These are phyloP conservation scores for Orthonychiurus folsomi DNA, from an alignment of 2,888 invertebrate genomes.

Conservation along the genomic window DNA sequence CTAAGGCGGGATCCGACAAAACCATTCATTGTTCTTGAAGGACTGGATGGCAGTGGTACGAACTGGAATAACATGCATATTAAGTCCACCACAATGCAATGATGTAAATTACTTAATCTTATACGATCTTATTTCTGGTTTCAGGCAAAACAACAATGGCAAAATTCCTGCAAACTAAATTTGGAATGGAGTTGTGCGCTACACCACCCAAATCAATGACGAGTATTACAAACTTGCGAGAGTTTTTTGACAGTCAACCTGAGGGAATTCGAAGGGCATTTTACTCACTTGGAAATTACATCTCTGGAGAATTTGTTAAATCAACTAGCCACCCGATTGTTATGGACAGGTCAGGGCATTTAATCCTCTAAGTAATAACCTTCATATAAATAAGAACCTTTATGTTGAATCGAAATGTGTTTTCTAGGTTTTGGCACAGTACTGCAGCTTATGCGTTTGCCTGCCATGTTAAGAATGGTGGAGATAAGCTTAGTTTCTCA, in stretches of 20 bases:
- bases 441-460: slow-evolving; percentile 47
- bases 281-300: slow-evolving; percentile 48
- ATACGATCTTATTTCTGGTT: slow-evolving; percentile 7
- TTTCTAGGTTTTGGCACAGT: slow-evolving; percentile 47
- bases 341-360: slow-evolving; percentile 45
- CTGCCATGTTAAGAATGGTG: slow-evolving; percentile 39
- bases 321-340: slow-evolving; percentile 44
- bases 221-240: slow-evolving; percentile 38
- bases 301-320: slow-evolving; percentile 45
- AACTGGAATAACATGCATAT: slow-evolving; percentile 16
- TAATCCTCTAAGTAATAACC: background rate
- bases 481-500: slow-evolving; percentile 35
- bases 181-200: slow-evolving; percentile 42
- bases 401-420: no score
- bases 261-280: slow-evolving; percentile 44
- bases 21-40: slow-evolving; percentile 48
- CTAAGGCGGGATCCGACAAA: slow-evolving; percentile 38
- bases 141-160: slow-evolving; percentile 46
- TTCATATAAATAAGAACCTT: no score
- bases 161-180: slow-evolving; percentile 41
- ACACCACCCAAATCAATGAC: slow-evolving; percentile 45
- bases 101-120: slow-evolving; percentile 8
- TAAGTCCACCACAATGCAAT: background rate
- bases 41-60: slow-evolving; percentile 48
- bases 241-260: slow-evolving; percentile 43